phyloP scores from a whole-genome alignment of 2,113 vertebrate species.

The Lates calcarifer region DNA sequence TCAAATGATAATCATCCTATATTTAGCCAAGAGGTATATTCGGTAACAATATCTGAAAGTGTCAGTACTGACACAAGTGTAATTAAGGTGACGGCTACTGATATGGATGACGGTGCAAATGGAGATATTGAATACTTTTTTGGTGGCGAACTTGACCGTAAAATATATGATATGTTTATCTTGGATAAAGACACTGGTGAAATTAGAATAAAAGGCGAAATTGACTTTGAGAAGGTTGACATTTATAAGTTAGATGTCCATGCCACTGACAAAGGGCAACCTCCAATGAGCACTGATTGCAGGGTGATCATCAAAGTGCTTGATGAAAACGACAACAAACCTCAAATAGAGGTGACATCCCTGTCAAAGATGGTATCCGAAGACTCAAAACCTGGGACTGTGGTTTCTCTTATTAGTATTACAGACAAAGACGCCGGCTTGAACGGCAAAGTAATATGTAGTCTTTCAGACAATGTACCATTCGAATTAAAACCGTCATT shows the following conservation, averaged over 20 bases:
- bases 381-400: slow-evolving; percentile 74
- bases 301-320: slow-evolving; percentile 73
- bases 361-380: slow-evolving; percentile 71
- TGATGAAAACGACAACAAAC: slow-evolving; percentile 80
- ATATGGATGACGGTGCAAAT: slow-evolving; percentile 75
- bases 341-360: slow-evolving; percentile 80
- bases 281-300: slow-evolving; percentile 69
- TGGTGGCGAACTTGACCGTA: slow-evolving; percentile 37
- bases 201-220: slow-evolving; percentile 62
- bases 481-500: slow-evolving; percentile 80
- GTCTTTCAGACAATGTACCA: slow-evolving; percentile 55
- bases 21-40: slow-evolving; percentile 74
- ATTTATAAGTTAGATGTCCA: slow-evolving; percentile 72
- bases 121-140: slow-evolving; percentile 75
- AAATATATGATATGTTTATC: slow-evolving; percentile 62
- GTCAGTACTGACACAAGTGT: slow-evolving; percentile 39
- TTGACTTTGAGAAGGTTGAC: slow-evolving; percentile 74
- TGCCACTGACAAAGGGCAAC: slow-evolving; percentile 78
- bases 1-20: slow-evolving; percentile 79
- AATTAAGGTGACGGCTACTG: slow-evolving; percentile 69
- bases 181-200: slow-evolving; percentile 74
- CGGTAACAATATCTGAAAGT: slow-evolving; percentile 73
- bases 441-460: slow-evolving; percentile 76
- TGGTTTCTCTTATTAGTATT: slow-evolving; percentile 79
- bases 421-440: slow-evolving; percentile 71